Evolutionary conservation across 2,113 vertebrate genomes (phyloP).

Genomic region (Rhinoptilus africanus): DNA sequence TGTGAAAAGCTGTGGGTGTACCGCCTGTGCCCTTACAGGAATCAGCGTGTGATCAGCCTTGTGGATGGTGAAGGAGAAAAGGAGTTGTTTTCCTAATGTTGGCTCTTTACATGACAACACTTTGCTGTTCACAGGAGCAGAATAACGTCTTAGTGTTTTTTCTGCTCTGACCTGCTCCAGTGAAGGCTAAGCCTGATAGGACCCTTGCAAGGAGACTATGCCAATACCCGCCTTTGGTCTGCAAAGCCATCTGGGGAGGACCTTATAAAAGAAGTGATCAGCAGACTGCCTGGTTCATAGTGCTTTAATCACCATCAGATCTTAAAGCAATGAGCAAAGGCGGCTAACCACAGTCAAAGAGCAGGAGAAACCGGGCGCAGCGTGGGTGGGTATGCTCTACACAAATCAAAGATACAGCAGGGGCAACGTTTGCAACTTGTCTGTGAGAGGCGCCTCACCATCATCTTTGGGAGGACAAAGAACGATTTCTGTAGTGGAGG

Average conservation of each 20-base stretch:
- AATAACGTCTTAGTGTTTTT: background rate
- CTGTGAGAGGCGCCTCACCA: background rate
- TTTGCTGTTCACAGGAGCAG: background rate
- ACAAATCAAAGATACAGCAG: background rate
- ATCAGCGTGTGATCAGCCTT: background rate
- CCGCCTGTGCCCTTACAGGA: background rate
- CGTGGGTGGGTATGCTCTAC: background rate
- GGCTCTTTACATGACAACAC: fast-evolving
- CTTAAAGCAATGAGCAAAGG: background rate
- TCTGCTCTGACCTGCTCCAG: background rate
- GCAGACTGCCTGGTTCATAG: background rate
- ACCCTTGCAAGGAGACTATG: background rate
- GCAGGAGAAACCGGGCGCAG: background rate
- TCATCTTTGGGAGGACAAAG: background rate
- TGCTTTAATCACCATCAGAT: background rate
- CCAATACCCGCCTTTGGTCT: background rate
- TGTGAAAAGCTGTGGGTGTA: background rate
- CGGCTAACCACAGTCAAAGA: background rate
- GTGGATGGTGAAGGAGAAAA: fast-evolving
- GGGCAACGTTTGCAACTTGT: fast-evolving
- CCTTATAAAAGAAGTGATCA: background rate
- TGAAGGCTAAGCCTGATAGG: background rate
- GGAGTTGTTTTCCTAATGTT: background rate
- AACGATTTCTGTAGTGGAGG: background rate
- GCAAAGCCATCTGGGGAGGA: background rate